A percentile compares a stretch with the other conserved stretches of the same genome.
Conservation (phyloP, 2,888 invertebrate genomes). For the Panzeria rudis region DNA sequence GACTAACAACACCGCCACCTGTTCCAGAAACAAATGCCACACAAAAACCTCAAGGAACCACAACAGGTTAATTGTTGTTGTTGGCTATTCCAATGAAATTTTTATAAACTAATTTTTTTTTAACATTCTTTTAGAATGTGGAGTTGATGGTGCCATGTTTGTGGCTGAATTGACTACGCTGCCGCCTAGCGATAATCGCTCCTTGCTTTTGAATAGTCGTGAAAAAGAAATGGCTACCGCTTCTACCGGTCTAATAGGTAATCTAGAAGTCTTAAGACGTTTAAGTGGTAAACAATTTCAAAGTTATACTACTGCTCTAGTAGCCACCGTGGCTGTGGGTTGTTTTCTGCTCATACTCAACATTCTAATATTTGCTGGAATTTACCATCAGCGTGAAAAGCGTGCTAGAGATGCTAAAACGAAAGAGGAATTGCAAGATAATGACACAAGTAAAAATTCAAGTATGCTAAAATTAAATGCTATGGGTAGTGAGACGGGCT, state of each 20-base stretch:
- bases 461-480: slow-evolving; percentile 81
- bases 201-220: slow-evolving; percentile 75
- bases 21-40: slow-evolving; percentile 66
- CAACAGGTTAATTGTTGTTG: slow-evolving; percentile 78
- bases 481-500: slow-evolving; percentile 72
- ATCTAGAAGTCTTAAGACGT: slow-evolving; percentile 89
- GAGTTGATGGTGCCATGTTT: slow-evolving; percentile 79
- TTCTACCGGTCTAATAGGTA: slow-evolving; percentile 84
- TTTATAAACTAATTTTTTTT: not conserved
- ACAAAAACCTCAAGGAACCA: slow-evolving; percentile 66
- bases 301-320: slow-evolving; percentile 94
- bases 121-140: slow-evolving; percentile 76
- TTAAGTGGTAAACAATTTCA: slow-evolving; percentile 92
- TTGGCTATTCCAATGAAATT: not conserved
- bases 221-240: slow-evolving; percentile 81
- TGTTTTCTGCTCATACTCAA: slow-evolving; percentile 92
- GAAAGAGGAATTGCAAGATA: slow-evolving; percentile 88
- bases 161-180: slow-evolving; percentile 79
- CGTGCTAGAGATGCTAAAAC: slow-evolving; percentile 88
- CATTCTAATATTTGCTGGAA: slow-evolving; percentile 94
- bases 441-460: slow-evolving; percentile 82
- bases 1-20: slow-evolving; percentile 48
- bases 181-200: slow-evolving; percentile 82
- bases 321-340: slow-evolving; percentile 94
- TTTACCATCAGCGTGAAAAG: slow-evolving; percentile 92